phyloP scores from a whole-genome alignment of 2,113 vertebrate genomes.

The Hippocampus comes region DNA sequence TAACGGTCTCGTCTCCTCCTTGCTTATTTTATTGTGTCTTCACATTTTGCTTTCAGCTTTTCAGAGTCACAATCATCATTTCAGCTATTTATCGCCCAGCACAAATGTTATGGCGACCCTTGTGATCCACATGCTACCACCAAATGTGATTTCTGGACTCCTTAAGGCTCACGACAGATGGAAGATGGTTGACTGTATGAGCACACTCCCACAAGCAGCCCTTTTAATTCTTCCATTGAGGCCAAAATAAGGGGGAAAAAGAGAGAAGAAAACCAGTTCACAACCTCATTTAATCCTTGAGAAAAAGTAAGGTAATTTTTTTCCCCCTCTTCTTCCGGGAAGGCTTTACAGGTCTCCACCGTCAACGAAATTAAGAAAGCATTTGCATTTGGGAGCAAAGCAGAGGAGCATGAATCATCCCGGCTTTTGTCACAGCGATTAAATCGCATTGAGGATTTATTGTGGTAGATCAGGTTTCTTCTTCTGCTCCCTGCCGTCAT shows the following conservation, averaged over 20 bases:
- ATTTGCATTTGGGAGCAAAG: constrained; percentile 26
- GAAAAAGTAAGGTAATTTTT: background rate
- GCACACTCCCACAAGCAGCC: background rate
- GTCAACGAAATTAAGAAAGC: constrained; percentile 27
- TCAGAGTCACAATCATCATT: background rate
- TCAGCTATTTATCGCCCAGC: background rate
- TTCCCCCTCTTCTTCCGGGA: background rate
- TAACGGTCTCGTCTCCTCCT: too few species aligned
- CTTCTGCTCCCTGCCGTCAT: constrained; percentile 24
- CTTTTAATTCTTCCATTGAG: background rate
- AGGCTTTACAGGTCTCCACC: constrained; percentile 15
- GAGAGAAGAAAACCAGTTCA: background rate
- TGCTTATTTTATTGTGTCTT: too few species aligned
- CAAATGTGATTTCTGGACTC: background rate
- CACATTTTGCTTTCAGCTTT: background rate
- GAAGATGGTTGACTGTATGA: background rate
- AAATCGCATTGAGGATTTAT: constrained; percentile 29
- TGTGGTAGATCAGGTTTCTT: constrained; percentile 29
- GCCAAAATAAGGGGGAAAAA: background rate
- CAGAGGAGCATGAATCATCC: background rate
- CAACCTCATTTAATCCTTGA: constrained; percentile 4
- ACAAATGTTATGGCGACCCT: background rate
- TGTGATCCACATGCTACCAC: background rate
- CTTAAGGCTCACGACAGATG: background rate
- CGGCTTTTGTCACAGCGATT: constrained; percentile 3